A percentile compares a stretch with the other conserved stretches of the same genome.
Evolutionary conservation across 1,140 invertebrate genomes (phyloP).

Genomic region (Prorops nasuta): DNA sequence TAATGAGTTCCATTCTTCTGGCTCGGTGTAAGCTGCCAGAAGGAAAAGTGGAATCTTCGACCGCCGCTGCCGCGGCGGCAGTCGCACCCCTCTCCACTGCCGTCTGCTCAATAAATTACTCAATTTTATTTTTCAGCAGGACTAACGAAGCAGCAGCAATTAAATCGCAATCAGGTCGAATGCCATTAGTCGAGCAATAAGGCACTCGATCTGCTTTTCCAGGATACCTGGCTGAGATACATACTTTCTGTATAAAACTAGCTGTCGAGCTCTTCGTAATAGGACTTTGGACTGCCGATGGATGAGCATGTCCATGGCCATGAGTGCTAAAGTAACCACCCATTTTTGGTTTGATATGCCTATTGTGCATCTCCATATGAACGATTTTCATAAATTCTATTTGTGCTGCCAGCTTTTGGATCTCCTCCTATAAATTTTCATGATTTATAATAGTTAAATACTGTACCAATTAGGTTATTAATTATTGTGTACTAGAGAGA

Average conservation of each 20-base stretch:
- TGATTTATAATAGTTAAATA: too few species aligned
- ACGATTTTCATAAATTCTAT: conserved; percentile 92
- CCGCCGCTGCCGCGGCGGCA: conserved; percentile 39
- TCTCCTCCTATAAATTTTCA: conserved; percentile 78
- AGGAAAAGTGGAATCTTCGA: conserved; percentile 42
- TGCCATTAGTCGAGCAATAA: too few species aligned
- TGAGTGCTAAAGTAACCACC: conserved; percentile 72
- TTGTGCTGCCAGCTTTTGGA: conserved; percentile 85
- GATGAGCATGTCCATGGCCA: conserved; percentile 32
- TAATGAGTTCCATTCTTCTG: conserved; percentile 33
- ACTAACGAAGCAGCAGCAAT: too few species aligned
- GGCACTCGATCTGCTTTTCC: too few species aligned
- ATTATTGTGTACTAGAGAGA: too few species aligned
- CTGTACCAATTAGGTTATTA: too few species aligned
- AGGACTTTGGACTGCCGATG: conserved; percentile 35
- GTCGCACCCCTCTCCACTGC: conserved; percentile 41
- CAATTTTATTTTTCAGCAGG: conserved; percentile 27
- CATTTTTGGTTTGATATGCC: conserved; percentile 79
- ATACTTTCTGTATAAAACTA: conserved; percentile 43
- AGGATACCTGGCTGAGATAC: conserved; percentile 18
- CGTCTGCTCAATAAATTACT: conserved; percentile 35
- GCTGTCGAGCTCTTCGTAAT: conserved; percentile 40
- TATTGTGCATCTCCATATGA: conserved; percentile 88
- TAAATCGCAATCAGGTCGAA: too few species aligned
- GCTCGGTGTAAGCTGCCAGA: conserved; percentile 40